Conservation (phyloP, 2,113 vertebrate genomes). For the Paralichthys olivaceus region DNA sequence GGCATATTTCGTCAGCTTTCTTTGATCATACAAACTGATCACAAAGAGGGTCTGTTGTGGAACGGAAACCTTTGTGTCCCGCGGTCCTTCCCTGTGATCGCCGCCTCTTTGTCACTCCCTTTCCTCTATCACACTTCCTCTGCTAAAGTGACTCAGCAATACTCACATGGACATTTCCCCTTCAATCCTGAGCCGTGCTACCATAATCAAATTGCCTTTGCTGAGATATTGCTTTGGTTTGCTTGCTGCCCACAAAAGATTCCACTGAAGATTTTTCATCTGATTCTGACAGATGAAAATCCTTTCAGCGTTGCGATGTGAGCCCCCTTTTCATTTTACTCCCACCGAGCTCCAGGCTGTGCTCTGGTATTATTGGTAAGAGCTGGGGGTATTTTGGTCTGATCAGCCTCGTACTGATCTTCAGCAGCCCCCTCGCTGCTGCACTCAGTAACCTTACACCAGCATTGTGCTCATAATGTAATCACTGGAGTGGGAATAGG, state of each 20-base stretch:
- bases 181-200: conserved; percentile 26
- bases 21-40: conserved; percentile 1
- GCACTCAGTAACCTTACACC: conserved; percentile 81
- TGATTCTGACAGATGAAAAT: conserved; percentile 67
- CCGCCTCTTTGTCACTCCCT: conserved; percentile 45
- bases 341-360: conserved; percentile 35
- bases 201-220: conserved; percentile 63
- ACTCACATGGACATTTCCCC: conserved; percentile 40
- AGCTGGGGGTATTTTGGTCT: conserved; percentile 52
- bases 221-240: conserved; percentile 71
- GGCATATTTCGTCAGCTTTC: not conserved
- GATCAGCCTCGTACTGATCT: conserved; percentile 59
- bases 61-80: conserved; percentile 25
- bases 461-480: conserved; percentile 82
- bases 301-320: conserved; percentile 53
- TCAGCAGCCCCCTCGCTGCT: conserved; percentile 51
- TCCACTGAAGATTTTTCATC: conserved; percentile 62
- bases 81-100: conserved; percentile 26
- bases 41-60: conserved; percentile 17
- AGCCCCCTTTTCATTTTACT: conserved; percentile 66
- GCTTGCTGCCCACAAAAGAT: conserved; percentile 63
- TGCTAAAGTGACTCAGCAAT: conserved; percentile 67
- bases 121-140: conserved; percentile 50
- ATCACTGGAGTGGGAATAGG: conserved; percentile 80
- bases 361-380: conserved; percentile 56